Evolutionary conservation across 2,113 vertebrate species (phyloP).

Genomic region (Lamprotornis superbus): DNA sequence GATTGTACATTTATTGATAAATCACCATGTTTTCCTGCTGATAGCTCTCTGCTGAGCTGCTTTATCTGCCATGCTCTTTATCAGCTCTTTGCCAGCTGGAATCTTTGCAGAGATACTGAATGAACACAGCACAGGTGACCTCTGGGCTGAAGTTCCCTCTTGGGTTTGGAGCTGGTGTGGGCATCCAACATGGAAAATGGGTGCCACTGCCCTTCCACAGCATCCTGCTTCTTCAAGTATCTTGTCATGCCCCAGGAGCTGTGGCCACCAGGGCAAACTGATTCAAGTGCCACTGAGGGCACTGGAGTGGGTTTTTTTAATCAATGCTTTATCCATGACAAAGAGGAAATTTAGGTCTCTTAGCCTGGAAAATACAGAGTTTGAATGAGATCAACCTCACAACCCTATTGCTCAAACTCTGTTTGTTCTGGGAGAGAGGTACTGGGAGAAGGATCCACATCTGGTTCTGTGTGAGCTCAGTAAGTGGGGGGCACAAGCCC

Average conservation of each 20-base stretch:
- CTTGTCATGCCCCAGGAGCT: not conserved
- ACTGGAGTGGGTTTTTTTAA: not conserved
- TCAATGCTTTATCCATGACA: not conserved
- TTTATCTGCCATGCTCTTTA: not conserved
- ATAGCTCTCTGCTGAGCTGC: not conserved
- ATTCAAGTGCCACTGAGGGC: not conserved
- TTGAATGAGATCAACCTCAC: not conserved
- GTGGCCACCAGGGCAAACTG: not conserved
- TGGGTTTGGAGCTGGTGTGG: not conserved
- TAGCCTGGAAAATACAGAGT: not conserved
- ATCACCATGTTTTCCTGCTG: not conserved
- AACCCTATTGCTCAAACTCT: not conserved
- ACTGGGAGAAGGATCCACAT: not conserved
- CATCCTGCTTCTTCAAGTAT: not conserved
- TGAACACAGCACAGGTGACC: rapidly evolving
- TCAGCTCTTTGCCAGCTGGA: not conserved
- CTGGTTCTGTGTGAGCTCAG: not conserved
- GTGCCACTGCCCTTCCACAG: not conserved
- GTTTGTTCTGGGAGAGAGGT: not conserved
- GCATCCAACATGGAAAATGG: rapidly evolving
- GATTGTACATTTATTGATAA: not conserved
- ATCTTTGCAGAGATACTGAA: not conserved
- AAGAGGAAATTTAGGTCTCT: not conserved
- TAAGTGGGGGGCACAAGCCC: not conserved
- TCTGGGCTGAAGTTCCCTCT: not conserved